Evolutionary conservation across 2,888 invertebrate genomes (phyloP), one percentile per base, ranked within the genome.

Genomic region (Oscheius sp.): DNA sequence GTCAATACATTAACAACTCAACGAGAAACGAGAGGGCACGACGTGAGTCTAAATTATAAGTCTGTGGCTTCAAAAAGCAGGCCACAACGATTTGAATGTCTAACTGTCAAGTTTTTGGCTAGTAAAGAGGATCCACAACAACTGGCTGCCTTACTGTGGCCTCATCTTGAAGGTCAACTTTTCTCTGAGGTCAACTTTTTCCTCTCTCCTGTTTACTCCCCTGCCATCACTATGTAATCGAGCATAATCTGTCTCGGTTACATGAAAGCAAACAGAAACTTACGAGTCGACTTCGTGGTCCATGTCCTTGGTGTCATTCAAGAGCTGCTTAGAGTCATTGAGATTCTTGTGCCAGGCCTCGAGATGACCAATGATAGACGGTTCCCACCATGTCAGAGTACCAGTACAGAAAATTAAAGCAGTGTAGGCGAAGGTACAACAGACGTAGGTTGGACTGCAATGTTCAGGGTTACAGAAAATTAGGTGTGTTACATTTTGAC

Each of bases 331-430:
- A 4, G 57, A 47, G 13, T 11, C 37, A n/a, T 66, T 79, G 2
- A 79, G 53, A 59, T 74, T 75, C 42, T 81, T 73, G 50, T 77
- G 68, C 79, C 79, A 78, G 0, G 79, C 81, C 9, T 74, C 76
- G 59, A 84, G 79, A 75, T 87, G 80, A 48, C 84, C 78, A 37
- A 86, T 80, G 35, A 82, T 78, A 10, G 85, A 79, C 5, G 86
- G 85, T 21, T 85, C 84, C 96, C 96, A 99, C 94, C 82, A 82
- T 7, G 80, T 77, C 9, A 82, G 74, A 57, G 82, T 95, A 72
- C 99, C 99, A 11, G 97, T 94, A 35, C 97, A 97, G 90, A 98
- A 99, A 5, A 97, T 94, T n/a, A 99, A 97, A 90, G 96, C 96
- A 0, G 98, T 99, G 90, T 98, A 98, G 70, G 96, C 98, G 48